A percentile compares a stretch with the other conserved stretches of the same genome.
Evolutionary conservation across 2,888 invertebrate species (phyloP).

Genomic region (Sesia bembeciformis): DNA sequence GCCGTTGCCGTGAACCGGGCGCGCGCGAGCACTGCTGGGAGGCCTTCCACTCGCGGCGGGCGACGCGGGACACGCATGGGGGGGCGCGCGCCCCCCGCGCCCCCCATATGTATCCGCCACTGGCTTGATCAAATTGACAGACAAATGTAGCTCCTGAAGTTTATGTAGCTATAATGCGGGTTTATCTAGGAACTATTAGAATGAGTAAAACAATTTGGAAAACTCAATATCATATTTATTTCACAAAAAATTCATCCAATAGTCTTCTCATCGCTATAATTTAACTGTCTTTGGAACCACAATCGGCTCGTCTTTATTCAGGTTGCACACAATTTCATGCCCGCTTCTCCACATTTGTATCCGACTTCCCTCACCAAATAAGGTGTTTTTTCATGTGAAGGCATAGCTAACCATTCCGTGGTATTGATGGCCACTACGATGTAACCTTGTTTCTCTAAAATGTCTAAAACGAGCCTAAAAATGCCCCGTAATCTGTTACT

Average conservation of each 20-base stretch:
- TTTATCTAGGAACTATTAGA: not conserved
- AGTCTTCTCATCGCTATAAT: no score
- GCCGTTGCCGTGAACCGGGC: no score
- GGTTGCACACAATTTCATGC: constrained; percentile 40
- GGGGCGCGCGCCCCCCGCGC: no score
- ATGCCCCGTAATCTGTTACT: constrained; percentile 69
- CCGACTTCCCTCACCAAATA: constrained; percentile 74
- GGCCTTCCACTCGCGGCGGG: no score
- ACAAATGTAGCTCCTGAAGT: no score
- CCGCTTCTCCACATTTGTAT: constrained; percentile 64
- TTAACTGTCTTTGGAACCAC: no score
- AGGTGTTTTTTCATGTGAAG: constrained; percentile 75
- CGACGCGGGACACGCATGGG: no score
- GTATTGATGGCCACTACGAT: constrained; percentile 71
- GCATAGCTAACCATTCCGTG: constrained; percentile 66
- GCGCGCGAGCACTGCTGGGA: no score
- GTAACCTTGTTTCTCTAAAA: constrained; percentile 73
- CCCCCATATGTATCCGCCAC: no score
- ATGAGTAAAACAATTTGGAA: constrained; percentile 1
- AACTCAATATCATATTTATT: constrained; percentile 7
- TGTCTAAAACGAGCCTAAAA: constrained; percentile 65
- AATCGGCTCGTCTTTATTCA: constrained; percentile 16
- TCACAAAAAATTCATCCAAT: not conserved
- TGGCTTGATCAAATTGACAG: no score
- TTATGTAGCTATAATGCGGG: no score